Conservation (phyloP, 2,113 vertebrate genomes). For the Silurus glanis region DNA sequence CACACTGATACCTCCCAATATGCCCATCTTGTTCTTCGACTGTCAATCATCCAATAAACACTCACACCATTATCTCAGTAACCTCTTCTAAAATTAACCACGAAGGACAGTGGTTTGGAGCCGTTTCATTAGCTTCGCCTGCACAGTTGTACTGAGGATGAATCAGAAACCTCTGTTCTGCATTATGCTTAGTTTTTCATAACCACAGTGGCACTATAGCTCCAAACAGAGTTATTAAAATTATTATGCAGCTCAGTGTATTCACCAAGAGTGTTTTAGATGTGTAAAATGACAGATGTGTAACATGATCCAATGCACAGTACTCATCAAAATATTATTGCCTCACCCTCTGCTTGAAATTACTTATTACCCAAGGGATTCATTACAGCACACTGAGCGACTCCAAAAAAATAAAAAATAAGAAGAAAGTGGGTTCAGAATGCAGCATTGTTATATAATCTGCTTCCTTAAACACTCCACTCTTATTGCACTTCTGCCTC, state of each 20-base stretch:
- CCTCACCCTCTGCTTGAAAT: neutral
- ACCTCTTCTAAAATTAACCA: slow-evolving; percentile 57
- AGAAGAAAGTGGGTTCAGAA: neutral
- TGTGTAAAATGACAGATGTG: slow-evolving; percentile 4
- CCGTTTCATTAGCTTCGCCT: slow-evolving; percentile 2
- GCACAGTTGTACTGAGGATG: neutral
- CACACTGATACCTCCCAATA: slow-evolving; percentile 35
- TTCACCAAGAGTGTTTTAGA: neutral
- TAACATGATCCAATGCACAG: slow-evolving; percentile 6
- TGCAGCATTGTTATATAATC: neutral
- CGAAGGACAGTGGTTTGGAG: slow-evolving; percentile 37
- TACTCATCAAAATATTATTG: slow-evolving; percentile 29
- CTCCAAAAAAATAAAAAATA: too few species aligned
- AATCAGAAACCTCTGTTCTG: neutral
- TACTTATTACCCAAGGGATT: slow-evolving; percentile 21
- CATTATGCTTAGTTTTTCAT: neutral
- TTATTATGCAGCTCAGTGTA: neutral
- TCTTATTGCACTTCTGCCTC: neutral
- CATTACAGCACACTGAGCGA: neutral
- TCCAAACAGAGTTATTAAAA: slow-evolving; percentile 20
- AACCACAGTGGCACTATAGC: neutral
- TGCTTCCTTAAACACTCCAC: neutral
- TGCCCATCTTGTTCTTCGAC: slow-evolving; percentile 51
- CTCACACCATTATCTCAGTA: slow-evolving; percentile 57
- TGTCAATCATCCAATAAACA: slow-evolving; percentile 52